Evolutionary conservation across 2,888 invertebrate species (phyloP).

Genomic region (Pasiphila rectangulata): DNA sequence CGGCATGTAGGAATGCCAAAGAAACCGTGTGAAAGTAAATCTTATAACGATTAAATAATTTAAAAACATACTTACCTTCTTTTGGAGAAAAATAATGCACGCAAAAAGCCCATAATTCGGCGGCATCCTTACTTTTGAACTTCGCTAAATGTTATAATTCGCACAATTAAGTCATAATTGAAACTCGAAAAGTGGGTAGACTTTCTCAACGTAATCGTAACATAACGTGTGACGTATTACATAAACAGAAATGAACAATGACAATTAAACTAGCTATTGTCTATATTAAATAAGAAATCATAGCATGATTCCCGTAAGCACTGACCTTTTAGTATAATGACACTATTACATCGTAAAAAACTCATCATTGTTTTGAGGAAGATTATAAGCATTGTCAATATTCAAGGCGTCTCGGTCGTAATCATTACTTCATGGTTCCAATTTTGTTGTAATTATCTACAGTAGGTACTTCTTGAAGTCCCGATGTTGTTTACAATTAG

Average conservation of each 20-base stretch:
- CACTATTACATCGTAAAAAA: conserved; percentile 38
- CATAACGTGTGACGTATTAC: conserved; percentile 54
- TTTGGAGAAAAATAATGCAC: conserved; percentile 36
- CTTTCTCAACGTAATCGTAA: conserved; percentile 59
- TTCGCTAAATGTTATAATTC: conserved; percentile 41
- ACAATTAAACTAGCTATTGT: conserved; percentile 52
- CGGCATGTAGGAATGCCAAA: no score
- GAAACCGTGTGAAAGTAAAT: conserved; percentile 59
- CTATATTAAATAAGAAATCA: conserved; percentile 31
- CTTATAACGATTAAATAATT: conserved; percentile 20
- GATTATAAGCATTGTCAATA: conserved; percentile 69
- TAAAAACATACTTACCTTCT: conserved; percentile 26
- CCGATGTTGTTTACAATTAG: conserved; percentile 29
- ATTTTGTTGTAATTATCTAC: conserved; percentile 43
- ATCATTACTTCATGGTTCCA: conserved; percentile 51
- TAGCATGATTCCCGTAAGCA: conserved; percentile 24
- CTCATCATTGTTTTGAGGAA: conserved; percentile 56
- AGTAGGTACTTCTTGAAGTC: conserved; percentile 35
- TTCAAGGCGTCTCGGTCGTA: conserved; percentile 53
- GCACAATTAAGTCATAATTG: conserved; percentile 43
- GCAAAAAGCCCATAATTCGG: conserved; percentile 39
- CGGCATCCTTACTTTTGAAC: conserved; percentile 36
- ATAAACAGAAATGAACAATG: conserved; percentile 51
- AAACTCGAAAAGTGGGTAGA: conserved; percentile 37
- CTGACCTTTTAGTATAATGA: conserved; percentile 29